Percentiles rank a stretch among this genome's conserved stretches.
Evolutionary conservation across 2,888 invertebrate genomes (phyloP).

Genomic region (Ernsta delagoae): DNA sequence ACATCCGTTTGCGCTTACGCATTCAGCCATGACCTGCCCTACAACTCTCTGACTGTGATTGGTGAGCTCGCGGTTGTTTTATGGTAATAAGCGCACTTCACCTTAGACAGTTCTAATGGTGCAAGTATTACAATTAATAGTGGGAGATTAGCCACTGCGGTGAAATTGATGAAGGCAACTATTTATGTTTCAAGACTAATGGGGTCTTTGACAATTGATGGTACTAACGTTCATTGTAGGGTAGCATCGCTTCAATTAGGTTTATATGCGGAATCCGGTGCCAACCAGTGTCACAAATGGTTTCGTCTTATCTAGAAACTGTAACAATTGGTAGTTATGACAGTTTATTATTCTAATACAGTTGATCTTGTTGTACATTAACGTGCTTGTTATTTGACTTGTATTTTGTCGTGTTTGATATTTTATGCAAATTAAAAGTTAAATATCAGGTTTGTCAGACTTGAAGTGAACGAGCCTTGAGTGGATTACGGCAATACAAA

Average conservation of each 20-base stretch:
- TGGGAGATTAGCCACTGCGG: constrained; percentile 30
- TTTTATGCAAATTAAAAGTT: background rate
- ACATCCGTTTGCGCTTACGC: constrained; percentile 79
- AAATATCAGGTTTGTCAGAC: constrained; percentile 1
- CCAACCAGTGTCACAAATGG: constrained; percentile 44
- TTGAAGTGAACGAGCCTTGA: constrained; percentile 15
- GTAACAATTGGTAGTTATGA: constrained; percentile 7
- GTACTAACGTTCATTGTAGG: constrained; percentile 45
- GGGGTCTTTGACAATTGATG: constrained; percentile 43
- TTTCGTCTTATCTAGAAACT: constrained; percentile 38
- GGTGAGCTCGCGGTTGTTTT: constrained; percentile 50
- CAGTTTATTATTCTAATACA: constrained; percentile 8
- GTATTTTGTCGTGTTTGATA: background rate
- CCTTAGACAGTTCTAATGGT: constrained; percentile 41
- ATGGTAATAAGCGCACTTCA: constrained; percentile 52
- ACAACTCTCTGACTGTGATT: constrained; percentile 65
- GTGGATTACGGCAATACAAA: constrained; percentile 10
- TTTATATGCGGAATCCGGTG: constrained; percentile 51
- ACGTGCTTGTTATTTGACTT: background rate
- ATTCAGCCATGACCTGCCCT: constrained; percentile 82
- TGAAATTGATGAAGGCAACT: constrained; percentile 35
- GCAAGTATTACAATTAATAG: constrained; percentile 37
- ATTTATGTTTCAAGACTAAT: constrained; percentile 33
- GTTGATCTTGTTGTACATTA: background rate
- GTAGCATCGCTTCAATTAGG: constrained; percentile 50